A percentile compares a stretch with the other conserved stretches of the same genome.
Evolutionary conservation across 1,140 invertebrate genomes (phyloP).

Genomic region (Ridgeia piscesae): DNA sequence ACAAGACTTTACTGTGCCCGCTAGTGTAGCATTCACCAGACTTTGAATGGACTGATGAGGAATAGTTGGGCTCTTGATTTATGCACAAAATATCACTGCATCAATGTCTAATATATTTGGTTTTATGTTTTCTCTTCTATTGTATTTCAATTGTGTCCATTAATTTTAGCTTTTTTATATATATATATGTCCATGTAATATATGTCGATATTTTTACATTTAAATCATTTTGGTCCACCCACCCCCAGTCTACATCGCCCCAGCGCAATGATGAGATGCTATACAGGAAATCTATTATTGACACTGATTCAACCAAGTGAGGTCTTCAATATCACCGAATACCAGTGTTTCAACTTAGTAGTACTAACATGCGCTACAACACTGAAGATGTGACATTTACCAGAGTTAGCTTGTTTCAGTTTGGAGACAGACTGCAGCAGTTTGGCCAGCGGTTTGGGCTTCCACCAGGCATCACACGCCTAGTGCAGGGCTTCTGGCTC

Average conservation of each 20-base stretch:
- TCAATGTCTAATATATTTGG: no score
- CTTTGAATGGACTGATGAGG: not conserved
- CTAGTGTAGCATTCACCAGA: not conserved
- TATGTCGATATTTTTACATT: no score
- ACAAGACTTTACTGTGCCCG: not conserved
- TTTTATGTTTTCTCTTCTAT: no score
- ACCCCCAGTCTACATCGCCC: no score
- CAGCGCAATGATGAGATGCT: no score
- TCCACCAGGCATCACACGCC: constrained; percentile 30
- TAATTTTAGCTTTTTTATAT: no score
- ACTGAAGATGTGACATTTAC: not conserved
- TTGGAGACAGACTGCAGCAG: constrained; percentile 6
- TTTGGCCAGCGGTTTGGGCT: constrained; percentile 6
- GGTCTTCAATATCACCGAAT: not conserved
- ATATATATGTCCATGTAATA: no score
- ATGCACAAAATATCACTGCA: no score
- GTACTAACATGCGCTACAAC: not conserved
- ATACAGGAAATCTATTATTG: no score
- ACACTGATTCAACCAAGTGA: no score
- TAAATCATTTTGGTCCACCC: no score
- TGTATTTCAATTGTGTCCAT: no score
- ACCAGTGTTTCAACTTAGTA: not conserved
- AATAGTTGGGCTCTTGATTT: not conserved
- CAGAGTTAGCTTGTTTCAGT: not conserved
- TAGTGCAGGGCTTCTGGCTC: constrained; percentile 81